These are phyloP conservation scores for Tetropium fuscum DNA, from an alignment of 2,888 invertebrate genomes.

Conservation along the genomic window DNA sequence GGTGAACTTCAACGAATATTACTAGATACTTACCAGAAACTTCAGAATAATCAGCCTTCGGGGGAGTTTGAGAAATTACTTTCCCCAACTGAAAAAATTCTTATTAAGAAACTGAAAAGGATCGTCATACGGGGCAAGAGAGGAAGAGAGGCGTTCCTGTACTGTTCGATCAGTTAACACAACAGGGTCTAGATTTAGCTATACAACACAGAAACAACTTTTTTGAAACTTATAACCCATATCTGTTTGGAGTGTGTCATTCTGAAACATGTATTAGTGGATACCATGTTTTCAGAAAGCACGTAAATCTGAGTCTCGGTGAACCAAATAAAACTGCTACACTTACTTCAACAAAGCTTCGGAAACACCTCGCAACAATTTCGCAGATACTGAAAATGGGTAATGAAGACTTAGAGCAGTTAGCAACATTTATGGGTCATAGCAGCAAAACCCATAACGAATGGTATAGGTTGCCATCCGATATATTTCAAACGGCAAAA, in stretches of 20 bases:
- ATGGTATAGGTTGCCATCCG: slow-evolving; percentile 35
- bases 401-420: slow-evolving; percentile 33
- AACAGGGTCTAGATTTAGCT: slow-evolving; percentile 7
- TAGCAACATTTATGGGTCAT: slow-evolving; percentile 41
- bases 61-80: neutral
- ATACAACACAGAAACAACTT: slow-evolving; percentile 17
- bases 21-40: neutral
- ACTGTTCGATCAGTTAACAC: slow-evolving; percentile 26
- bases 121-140: slow-evolving; percentile 29
- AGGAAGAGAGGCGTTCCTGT: slow-evolving; percentile 30
- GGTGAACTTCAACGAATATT: neutral
- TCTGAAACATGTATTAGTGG: neutral
- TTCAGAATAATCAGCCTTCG: neutral
- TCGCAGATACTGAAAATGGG: slow-evolving; percentile 36
- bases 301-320: slow-evolving; percentile 22
- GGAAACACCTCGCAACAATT: slow-evolving; percentile 36
- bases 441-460: slow-evolving; percentile 35
- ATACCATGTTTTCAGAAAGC: neutral
- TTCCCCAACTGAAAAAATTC: slow-evolving; percentile 11
- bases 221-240: slow-evolving; percentile 8
- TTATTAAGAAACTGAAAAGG: slow-evolving; percentile 24
- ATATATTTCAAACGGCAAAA: slow-evolving; percentile 40
- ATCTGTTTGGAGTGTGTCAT: neutral
- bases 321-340: slow-evolving; percentile 26
- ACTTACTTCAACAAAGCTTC: slow-evolving; percentile 34